A percentile compares a stretch with the other conserved stretches of the same genome.
Conservation (phyloP, 1,140 invertebrate species). For the Venturia canescens region DNA sequence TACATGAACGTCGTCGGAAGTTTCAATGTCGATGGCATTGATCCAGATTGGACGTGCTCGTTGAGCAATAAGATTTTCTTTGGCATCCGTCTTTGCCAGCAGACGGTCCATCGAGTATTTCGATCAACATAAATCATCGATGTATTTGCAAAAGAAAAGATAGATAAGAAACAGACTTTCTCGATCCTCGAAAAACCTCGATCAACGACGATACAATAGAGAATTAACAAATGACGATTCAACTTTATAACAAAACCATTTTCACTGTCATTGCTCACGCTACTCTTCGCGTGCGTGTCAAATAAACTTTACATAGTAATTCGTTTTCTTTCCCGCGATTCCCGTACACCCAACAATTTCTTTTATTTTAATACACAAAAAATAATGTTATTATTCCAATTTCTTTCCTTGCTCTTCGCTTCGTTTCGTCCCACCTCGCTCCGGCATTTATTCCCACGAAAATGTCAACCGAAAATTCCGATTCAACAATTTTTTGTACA, state of each 20-base stretch:
- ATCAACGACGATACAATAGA: background rate
- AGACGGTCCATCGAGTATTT: slow-evolving; percentile 15
- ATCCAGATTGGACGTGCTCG: slow-evolving; percentile 15
- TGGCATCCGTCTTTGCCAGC: slow-evolving; percentile 21
- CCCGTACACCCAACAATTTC: too few species aligned
- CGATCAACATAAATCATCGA: background rate
- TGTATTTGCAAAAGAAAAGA: background rate
- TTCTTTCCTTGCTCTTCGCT: background rate
- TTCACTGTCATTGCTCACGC: too few species aligned
- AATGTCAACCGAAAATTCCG: background rate
- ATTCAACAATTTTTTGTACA: background rate
- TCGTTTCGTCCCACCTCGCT: background rate
- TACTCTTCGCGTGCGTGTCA: too few species aligned
- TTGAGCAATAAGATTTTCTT: slow-evolving; percentile 6
- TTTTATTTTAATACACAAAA: background rate
- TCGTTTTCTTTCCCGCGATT: too few species aligned
- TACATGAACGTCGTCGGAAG: slow-evolving; percentile 12
- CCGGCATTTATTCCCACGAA: background rate
- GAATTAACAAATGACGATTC: background rate
- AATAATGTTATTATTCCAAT: background rate
- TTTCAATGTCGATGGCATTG: slow-evolving; percentile 22
- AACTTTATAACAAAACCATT: too few species aligned
- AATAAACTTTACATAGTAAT: too few species aligned
- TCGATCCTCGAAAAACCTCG: background rate
- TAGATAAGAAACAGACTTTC: background rate